Evolutionary conservation across 1,140 invertebrate genomes (phyloP), one percentile per base, ranked within the genome.

Genomic region (Drosophila fuyamai): DNA sequence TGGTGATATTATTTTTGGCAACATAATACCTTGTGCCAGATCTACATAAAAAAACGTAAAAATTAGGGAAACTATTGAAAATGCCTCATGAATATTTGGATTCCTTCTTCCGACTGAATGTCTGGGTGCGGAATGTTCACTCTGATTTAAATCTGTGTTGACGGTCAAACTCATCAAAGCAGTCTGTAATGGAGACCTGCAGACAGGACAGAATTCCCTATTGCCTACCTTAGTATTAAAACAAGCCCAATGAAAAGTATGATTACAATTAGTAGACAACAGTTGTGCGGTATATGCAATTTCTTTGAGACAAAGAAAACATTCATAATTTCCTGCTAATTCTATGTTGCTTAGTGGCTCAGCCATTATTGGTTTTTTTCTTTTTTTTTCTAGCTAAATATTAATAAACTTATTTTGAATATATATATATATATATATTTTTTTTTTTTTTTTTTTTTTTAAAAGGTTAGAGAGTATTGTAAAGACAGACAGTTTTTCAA

Each of bases 201-300:
- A 50, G 13, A 50, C 27, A n/a, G 47, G 13, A 50, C 27, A 29
- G 4, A 50, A 14, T 50, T 27, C 8, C 13, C n/a, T 29, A 50
- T 50, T 29, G 13, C 13, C 7, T 29, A 29, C 47, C 8, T 50
- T 29, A 29, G 5, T 29, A 50, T 50, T 50, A 23, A 47, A 47
- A 14, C 47, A 29, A 29, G 47, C 47, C 23, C 23, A 50, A 50
- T 50, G 47, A 50, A 50, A 50, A n/a, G 47, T 29, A 9, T 29
- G 47, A 14, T 50, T 29, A 14, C 23, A 50, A 29, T 32, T 32
- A 9, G 47, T 50, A 32, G 27, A 32, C 13, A 50, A 29, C n/a
- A 50, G 6, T 29, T 50, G 23, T 29, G 47, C 23, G 13, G 47
- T 27, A 6, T 48, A 14, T 13, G 6, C 12, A 29, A 50, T 50